Conservation (phyloP, 2,113 vertebrate genomes). For the Oreochromis spilurus region DNA sequence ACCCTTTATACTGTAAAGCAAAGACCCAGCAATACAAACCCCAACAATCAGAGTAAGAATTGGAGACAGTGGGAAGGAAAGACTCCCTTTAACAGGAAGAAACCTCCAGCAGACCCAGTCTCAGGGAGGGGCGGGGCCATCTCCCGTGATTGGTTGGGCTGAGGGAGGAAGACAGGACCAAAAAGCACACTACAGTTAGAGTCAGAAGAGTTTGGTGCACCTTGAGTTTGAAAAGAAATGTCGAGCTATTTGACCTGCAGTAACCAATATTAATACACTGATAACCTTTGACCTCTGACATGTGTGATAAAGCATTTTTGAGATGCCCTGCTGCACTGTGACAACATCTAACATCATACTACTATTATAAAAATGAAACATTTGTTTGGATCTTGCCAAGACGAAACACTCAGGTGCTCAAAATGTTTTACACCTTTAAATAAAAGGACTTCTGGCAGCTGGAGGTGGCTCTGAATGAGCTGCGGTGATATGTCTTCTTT, state of each 20-base stretch:
- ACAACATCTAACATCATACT: background rate
- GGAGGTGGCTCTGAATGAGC: background rate
- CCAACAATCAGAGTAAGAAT: background rate
- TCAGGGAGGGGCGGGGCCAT: background rate
- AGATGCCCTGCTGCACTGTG: background rate
- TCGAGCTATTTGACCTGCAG: background rate
- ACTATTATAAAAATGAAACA: constrained; percentile 3
- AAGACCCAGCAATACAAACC: background rate
- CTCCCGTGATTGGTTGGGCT: background rate
- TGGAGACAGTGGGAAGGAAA: background rate
- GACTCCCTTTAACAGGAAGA: background rate
- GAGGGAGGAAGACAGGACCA: background rate
- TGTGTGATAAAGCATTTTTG: background rate
- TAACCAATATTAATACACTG: background rate
- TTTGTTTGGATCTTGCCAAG: background rate
- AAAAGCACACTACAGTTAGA: background rate
- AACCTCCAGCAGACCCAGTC: background rate
- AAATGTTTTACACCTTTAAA: constrained; percentile 13
- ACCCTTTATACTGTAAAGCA: background rate
- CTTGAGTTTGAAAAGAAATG: background rate
- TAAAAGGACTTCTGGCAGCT: background rate
- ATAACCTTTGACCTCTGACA: background rate
- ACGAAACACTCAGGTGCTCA: constrained; percentile 29
- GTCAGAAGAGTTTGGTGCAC: background rate
- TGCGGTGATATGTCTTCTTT: constrained; percentile 13